Conservation (phyloP, 2,113 vertebrate species). For the Chaetodon auriga region DNA sequence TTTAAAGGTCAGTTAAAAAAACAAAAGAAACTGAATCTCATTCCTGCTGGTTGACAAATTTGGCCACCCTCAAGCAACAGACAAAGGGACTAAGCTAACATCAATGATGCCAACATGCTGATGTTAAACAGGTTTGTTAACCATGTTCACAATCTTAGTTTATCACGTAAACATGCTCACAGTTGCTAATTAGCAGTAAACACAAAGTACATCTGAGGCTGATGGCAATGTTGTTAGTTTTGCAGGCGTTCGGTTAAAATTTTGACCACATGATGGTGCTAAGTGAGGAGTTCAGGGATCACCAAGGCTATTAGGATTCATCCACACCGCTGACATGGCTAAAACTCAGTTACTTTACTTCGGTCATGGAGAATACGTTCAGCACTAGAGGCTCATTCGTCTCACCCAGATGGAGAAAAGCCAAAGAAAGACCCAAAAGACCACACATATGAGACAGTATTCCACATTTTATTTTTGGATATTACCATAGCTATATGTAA, state of each 20-base stretch:
- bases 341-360: neutral
- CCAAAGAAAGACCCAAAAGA: constrained; percentile 14
- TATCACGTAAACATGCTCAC: neutral
- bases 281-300: neutral
- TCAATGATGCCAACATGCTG: neutral
- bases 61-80: no score
- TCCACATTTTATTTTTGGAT: constrained; percentile 94
- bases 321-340: neutral
- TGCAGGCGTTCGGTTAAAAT: neutral
- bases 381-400: neutral
- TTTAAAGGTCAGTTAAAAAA: no score
- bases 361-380: neutral
- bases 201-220: neutral
- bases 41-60: no score
- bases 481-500: constrained; percentile 94
- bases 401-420: neutral
- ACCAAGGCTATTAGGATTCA: neutral
- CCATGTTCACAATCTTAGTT: neutral
- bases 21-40: no score
- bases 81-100: no score
- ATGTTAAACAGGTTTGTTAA: neutral
- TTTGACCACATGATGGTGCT: neutral
- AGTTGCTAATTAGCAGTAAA: neutral
- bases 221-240: neutral
- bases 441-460: constrained; percentile 69